phyloP scores from a whole-genome alignment of 23 tunicate genomes.

The Pegea sp. region DNA sequence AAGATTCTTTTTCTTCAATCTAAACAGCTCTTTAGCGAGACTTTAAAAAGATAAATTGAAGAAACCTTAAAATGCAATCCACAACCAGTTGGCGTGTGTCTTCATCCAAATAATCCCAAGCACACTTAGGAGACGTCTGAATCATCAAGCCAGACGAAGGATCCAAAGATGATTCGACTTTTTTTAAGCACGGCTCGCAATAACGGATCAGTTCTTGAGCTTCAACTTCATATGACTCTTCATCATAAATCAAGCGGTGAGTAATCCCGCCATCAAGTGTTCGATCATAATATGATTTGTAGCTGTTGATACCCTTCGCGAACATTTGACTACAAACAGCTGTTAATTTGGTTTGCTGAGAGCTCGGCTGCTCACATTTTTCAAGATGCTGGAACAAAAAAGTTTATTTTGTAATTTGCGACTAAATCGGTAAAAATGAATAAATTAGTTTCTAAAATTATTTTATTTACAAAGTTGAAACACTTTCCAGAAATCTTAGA shows the following conservation, averaged over 20 bases:
- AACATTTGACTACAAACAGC: background rate
- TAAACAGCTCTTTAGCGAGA: too few species aligned
- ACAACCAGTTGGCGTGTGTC: background rate
- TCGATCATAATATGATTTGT: background rate
- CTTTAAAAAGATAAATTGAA: too few species aligned
- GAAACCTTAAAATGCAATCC: background rate
- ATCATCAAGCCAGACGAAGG: background rate
- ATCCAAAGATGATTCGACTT: background rate
- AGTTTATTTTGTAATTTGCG: too few species aligned
- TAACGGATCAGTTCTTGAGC: background rate
- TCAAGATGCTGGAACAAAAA: background rate
- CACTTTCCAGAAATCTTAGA: background rate
- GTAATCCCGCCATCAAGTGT: background rate
- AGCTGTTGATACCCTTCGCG: background rate
- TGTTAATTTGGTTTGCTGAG: background rate
- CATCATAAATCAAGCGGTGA: background rate
- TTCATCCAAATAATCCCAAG: background rate
- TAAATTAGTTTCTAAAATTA: too few species aligned
- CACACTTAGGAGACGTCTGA: background rate
- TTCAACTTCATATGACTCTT: slow-evolving; percentile 1
- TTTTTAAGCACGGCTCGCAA: background rate
- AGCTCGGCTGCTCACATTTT: background rate
- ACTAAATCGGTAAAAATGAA: too few species aligned
- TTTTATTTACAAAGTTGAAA: background rate
- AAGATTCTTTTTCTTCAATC: too few species aligned